Evolutionary conservation across 2,113 vertebrate species (phyloP).

Genomic region (Microcebus murinus): DNA sequence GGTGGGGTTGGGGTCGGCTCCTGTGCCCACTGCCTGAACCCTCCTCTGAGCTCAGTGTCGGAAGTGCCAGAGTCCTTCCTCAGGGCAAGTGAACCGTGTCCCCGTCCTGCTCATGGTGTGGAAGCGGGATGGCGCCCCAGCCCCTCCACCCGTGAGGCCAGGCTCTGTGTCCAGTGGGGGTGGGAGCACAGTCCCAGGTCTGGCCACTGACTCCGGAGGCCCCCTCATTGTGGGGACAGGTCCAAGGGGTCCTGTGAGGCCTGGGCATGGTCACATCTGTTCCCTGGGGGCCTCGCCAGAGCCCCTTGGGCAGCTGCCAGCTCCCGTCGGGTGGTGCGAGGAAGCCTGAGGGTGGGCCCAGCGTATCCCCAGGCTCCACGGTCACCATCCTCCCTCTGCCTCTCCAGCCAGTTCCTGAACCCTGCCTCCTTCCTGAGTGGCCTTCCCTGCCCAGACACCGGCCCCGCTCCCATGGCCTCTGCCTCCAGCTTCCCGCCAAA

Average conservation of each 20-base stretch:
- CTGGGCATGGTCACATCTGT: not conserved
- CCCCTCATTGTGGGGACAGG: not conserved
- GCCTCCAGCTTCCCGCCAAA: constrained; percentile 81
- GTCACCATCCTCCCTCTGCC: constrained; percentile 53
- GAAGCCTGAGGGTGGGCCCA: too few species aligned
- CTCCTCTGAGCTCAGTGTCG: not conserved
- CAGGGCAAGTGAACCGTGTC: not conserved
- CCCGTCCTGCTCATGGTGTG: not conserved
- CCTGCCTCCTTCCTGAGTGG: constrained; percentile 72
- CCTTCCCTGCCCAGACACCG: constrained; percentile 77
- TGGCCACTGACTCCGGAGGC: not conserved
- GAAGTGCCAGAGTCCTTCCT: not conserved
- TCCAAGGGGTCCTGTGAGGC: too few species aligned
- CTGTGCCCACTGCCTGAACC: not conserved
- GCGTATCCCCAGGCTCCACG: accelerated
- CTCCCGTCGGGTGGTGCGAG: too few species aligned
- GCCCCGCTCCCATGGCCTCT: constrained; percentile 75
- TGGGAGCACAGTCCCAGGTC: not conserved
- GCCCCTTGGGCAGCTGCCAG: not conserved
- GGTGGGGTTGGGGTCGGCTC: not conserved
- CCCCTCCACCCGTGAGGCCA: not conserved
- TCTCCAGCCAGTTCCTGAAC: constrained; percentile 82
- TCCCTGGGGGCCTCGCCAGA: not conserved
- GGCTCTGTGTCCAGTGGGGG: not conserved
- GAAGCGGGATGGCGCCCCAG: not conserved